Evolutionary conservation across 2,113 vertebrate genomes (phyloP), one percentile per base, ranked within the genome.

Genomic region (Nesospiza acunhae): DNA sequence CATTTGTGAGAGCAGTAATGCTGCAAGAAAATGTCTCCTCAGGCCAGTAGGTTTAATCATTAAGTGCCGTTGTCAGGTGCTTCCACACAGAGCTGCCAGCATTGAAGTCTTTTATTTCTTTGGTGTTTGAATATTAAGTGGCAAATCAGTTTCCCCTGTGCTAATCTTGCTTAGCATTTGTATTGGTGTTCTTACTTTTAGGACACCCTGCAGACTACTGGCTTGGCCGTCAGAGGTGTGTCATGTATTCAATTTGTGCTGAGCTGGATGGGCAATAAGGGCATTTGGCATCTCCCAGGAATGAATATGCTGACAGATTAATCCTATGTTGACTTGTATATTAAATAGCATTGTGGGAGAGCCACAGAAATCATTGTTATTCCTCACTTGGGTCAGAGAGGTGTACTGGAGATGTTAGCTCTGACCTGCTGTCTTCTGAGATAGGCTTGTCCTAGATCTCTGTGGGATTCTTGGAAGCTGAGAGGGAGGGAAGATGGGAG

Each of bases 391-490:
- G 35, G 47, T 53, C 19, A 52, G 24, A 59, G 44, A 28, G 3
- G 4, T 13, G 4, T 35, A 22, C 35, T 84, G 60, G 35, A 80
- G 33, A 41, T 30, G 16, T 20, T 39, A 30, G 4, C 26, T 56
- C 46, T 55, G 22, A 76, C 41, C 50, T 67, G 31, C 78, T 69
- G 24, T 49, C 37, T 37, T 78, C 37, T n/a, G 30, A 27, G 22
- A 53, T 55, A 53, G 33, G 17, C 22, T 74, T 81, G 39, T 30
- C 1, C 2, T n/a, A 0, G 4, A 13, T 28, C 35, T 56, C 31
- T 19, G 3, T 13, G 42, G 46, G 23, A 44, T 83, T 78, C 33
- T 35, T 27, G 62, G 80, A 60, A 63, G 35, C 55, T 59, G 55
- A 59, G 13, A 58, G 13, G 15, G 31, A 82, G 37, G 41, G 24